Conservation (phyloP, 1,140 invertebrate species). For the Drosophila nigrodunni region DNA sequence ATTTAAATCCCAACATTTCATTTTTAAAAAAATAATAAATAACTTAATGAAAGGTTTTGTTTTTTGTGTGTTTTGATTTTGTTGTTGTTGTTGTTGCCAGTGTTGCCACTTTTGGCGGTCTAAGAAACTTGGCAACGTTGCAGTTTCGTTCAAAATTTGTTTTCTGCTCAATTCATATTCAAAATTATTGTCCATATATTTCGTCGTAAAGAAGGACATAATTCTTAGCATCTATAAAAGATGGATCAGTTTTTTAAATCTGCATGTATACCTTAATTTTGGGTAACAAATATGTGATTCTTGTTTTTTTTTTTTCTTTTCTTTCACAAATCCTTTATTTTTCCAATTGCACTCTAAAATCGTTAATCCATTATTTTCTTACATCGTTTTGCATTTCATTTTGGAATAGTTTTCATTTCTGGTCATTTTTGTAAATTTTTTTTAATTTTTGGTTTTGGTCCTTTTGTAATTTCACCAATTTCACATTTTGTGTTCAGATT, state of each 20-base stretch:
- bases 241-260: not conserved
- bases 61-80: not conserved
- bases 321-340: too few relatives aligned
- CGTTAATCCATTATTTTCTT: too few relatives aligned
- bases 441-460: not conserved
- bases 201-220: constrained; percentile 1
- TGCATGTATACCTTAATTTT: not conserved
- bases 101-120: not conserved
- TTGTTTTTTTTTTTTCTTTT: too few relatives aligned
- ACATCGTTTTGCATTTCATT: too few relatives aligned
- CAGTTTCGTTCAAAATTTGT: not conserved
- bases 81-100: not conserved
- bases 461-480: too few relatives aligned
- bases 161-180: constrained; percentile 6
- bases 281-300: too few relatives aligned
- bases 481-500: too few relatives aligned
- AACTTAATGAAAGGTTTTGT: not conserved
- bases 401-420: too few relatives aligned
- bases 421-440: not conserved
- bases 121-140: not conserved
- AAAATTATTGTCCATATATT: constrained; percentile 63
- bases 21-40: not conserved
- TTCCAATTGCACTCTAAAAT: too few relatives aligned
- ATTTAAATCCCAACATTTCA: not conserved
- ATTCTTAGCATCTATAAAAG: not conserved